Base-by-base conservation (phyloP, 2,888 invertebrate genomes). In the Hypomecis atomaria region DNA sequence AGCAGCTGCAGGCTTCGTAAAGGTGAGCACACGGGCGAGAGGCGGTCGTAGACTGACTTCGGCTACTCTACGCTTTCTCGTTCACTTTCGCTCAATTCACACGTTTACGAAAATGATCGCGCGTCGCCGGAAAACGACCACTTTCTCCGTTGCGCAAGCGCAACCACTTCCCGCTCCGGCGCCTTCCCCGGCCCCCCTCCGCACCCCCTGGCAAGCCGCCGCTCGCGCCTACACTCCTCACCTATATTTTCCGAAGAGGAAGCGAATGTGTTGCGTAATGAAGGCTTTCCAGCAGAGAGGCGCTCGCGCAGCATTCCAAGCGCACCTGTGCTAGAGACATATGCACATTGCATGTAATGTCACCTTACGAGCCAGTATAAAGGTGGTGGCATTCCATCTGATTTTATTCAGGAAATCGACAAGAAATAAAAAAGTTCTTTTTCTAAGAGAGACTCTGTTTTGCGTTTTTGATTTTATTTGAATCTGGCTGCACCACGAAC, bases 31-130 rank as follows among this genome's bases (percentile, higher is more conserved):
- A 0, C 37, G 37, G 37, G 11, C 34, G 60, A 56, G 52, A 53
- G 56, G 23, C 38, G 54, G 40, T 54, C 40, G 42, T 43, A 23
- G 40, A n/a, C 66, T 62, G 70, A 43, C 69, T 60, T 47, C 38
- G 48, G 37, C 48, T 40, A 44, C 45, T 53, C 53, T 38, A 58
- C 62, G 83, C 89, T 88, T 89, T 90, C 90, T 86, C 84, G 81
- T 82, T 85, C 81, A 87, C 90, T 92, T 92, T 90, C 90, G 90
- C 88, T 90, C 83, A 88, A 89, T 90, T 90, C 89, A 88, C 92
- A 91, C 90, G 87, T 90, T 89, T 84, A 90, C 90, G 87, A 91
- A 92, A 91, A 92, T 87, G 86, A 88, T 88, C 84, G 87, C 85
- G 82, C 86, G 86, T 82, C 87, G 85, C 82, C 90, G 90, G 90